Evolutionary conservation across 2,113 vertebrate genomes (phyloP).

Genomic region (Sebastes fasciatus): DNA sequence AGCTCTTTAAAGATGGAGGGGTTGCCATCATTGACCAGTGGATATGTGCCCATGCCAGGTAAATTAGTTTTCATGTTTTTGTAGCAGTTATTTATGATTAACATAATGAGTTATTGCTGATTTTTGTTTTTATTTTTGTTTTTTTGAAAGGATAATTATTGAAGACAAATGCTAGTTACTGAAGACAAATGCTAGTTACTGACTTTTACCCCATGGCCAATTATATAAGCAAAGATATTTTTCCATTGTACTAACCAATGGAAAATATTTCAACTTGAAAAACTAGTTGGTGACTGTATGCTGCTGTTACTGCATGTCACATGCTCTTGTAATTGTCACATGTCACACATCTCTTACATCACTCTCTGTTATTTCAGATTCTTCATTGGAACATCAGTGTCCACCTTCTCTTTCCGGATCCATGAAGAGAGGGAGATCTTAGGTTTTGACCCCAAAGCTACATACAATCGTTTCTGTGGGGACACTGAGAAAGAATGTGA

Average conservation of each 20-base stretch:
- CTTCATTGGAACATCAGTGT: constrained; percentile 96
- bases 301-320: not conserved
- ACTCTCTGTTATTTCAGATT: constrained; percentile 80
- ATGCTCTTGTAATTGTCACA: not conserved
- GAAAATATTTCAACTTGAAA: constrained; percentile 38
- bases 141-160: not conserved
- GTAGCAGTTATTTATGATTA: not conserved
- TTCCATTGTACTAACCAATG: too few relatives aligned
- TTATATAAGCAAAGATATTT: too few relatives aligned
- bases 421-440: constrained; percentile 97
- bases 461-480: constrained; percentile 96
- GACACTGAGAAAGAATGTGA: constrained; percentile 92
- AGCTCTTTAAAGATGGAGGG: constrained; percentile 93
- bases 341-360: not conserved
- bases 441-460: constrained; percentile 94
- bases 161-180: too few relatives aligned
- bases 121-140: not conserved
- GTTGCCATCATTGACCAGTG: constrained; percentile 97
- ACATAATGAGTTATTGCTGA: not conserved
- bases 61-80: constrained; percentile 6
- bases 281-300: not conserved
- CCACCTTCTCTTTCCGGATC: constrained; percentile 98
- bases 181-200: not conserved
- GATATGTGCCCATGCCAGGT: constrained; percentile 97
- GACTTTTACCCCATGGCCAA: not conserved